phyloP scores from a whole-genome alignment of 2,113 vertebrate genomes.

The Epinephelus moara region DNA sequence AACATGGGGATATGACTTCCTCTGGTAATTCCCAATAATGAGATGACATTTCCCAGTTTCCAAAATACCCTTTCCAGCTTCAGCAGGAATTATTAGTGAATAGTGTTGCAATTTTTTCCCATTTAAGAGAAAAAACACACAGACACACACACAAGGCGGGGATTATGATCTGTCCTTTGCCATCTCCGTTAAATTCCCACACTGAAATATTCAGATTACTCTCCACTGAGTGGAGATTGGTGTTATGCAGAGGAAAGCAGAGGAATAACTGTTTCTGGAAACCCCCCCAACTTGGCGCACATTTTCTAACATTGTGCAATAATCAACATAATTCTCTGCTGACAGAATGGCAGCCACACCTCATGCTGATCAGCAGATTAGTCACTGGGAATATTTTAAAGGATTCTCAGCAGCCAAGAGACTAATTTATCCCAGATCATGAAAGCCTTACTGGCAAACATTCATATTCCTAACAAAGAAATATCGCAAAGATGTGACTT shows the following conservation, averaged over 20 bases:
- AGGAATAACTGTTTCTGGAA: slow-evolving; percentile 46
- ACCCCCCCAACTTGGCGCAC: slow-evolving; percentile 9
- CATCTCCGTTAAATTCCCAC: slow-evolving; percentile 40
- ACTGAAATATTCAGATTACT: slow-evolving; percentile 37
- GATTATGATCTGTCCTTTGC: slow-evolving; percentile 55
- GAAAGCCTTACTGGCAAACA: slow-evolving; percentile 35
- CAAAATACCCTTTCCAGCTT: slow-evolving; percentile 52
- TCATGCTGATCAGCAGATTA: slow-evolving; percentile 74
- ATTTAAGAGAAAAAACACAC: not conserved
- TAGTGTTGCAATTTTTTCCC: slow-evolving; percentile 23
- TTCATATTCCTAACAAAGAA: slow-evolving; percentile 40
- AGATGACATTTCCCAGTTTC: slow-evolving; percentile 66
- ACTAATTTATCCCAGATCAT: slow-evolving; percentile 67
- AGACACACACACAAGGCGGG: slow-evolving; percentile 13
- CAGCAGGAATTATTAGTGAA: slow-evolving; percentile 50
- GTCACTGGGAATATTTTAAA: slow-evolving; percentile 67
- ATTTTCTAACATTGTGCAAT: slow-evolving; percentile 65
- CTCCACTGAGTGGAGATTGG: slow-evolving; percentile 39
- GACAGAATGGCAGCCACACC: slow-evolving; percentile 70
- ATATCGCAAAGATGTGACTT: slow-evolving; percentile 45
- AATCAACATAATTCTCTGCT: slow-evolving; percentile 73
- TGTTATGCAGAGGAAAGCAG: slow-evolving; percentile 43
- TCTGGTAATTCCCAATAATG: slow-evolving; percentile 74
- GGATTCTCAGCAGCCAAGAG: slow-evolving; percentile 48
- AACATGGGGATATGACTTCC: slow-evolving; percentile 51